Conservation (phyloP, 1,140 invertebrate genomes). For the Hylyphantes graminicola region DNA sequence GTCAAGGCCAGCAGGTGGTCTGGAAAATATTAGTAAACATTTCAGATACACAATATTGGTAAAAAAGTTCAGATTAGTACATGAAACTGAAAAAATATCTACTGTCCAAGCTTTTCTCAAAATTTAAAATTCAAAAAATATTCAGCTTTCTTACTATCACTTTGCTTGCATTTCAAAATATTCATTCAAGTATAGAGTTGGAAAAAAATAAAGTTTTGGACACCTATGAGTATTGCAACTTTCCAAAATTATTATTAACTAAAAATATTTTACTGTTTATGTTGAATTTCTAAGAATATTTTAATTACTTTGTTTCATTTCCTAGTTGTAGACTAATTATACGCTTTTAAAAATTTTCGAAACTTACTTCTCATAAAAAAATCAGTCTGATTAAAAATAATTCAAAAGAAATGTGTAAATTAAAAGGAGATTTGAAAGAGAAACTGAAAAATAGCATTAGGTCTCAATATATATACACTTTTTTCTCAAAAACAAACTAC, state of each 20-base stretch:
- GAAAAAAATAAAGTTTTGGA: background rate
- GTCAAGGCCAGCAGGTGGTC: slow-evolving; percentile 79
- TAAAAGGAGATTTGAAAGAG: no score
- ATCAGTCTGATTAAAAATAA: no score
- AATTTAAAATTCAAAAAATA: background rate
- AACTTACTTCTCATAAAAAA: no score
- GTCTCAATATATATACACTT: no score
- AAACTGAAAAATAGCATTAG: no score
- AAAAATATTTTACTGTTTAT: background rate
- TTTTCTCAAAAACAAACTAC: no score
- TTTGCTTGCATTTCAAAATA: background rate
- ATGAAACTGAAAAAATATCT: background rate
- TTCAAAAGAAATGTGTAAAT: no score
- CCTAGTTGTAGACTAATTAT: no score
- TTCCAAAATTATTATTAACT: background rate
- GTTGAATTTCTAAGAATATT: background rate
- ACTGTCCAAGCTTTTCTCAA: background rate
- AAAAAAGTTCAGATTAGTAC: background rate
- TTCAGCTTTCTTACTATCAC: background rate
- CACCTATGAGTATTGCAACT: background rate
- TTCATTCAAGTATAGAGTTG: background rate
- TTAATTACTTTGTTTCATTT: no score
- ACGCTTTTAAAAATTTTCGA: no score
- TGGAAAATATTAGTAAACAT: background rate
- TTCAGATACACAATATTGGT: background rate